Percentiles rank a stretch among this genome's conserved stretches.
Conservation (phyloP, 2,888 invertebrate genomes). For the Caenorhabditis zanzibari region DNA sequence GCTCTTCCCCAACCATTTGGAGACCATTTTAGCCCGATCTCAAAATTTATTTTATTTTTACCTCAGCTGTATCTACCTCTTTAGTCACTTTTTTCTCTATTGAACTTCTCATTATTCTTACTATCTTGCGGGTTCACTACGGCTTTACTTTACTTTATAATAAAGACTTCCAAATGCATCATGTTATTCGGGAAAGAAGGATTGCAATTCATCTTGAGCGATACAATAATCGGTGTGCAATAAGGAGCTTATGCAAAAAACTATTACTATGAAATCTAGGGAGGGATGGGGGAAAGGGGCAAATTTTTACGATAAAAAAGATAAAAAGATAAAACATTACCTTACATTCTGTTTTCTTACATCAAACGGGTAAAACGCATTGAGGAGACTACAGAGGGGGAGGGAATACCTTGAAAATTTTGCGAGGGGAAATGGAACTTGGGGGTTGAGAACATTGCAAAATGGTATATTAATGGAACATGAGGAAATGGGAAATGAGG, state of each 20-base stretch:
- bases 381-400: constrained; percentile 35
- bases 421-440: not conserved
- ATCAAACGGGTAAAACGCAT: constrained; percentile 53
- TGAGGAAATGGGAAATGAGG: not conserved
- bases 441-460: not conserved
- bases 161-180: constrained; percentile 18
- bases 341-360: constrained; percentile 61
- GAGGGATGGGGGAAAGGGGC: not conserved
- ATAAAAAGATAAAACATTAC: constrained; percentile 67
- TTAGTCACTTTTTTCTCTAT: constrained; percentile 20
- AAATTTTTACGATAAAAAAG: constrained; percentile 20
- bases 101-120: constrained; percentile 7
- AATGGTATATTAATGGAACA: constrained; percentile 15
- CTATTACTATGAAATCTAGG: constrained; percentile 9
- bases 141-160: constrained; percentile 37
- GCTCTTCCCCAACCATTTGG: constrained; percentile 71
- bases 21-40: constrained; percentile 57
- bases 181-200: not conserved
- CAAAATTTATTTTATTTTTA: not conserved
- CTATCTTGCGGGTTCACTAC: constrained; percentile 33
- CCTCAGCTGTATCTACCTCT: constrained; percentile 41
- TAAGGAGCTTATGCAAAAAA: constrained; percentile 20
- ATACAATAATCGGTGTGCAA: constrained; percentile 13
- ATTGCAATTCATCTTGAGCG: not conserved
- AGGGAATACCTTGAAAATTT: constrained; percentile 4